Evolutionary conservation across 2,113 vertebrate genomes (phyloP).

Genomic region (Ictalurus furcatus): DNA sequence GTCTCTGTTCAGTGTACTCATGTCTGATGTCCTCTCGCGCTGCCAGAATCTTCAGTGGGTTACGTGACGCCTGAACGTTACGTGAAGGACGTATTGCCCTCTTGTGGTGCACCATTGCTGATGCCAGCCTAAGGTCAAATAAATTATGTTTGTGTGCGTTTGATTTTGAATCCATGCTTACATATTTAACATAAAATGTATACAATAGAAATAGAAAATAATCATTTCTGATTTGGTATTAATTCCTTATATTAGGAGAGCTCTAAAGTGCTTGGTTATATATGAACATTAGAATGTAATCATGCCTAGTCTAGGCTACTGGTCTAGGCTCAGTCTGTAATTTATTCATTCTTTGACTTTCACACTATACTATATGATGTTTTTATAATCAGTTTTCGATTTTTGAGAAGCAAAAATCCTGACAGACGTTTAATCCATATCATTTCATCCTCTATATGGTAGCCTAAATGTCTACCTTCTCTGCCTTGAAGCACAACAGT

Average conservation of each 20-base stretch:
- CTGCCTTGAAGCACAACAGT: not conserved
- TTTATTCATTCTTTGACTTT: not conserved
- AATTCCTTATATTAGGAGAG: not conserved
- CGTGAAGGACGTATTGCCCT: conserved; percentile 86
- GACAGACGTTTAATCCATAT: not conserved
- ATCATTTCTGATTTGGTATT: not conserved
- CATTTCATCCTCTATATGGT: not conserved
- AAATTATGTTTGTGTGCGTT: not conserved
- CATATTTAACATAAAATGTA: not conserved
- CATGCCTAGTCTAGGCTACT: not conserved
- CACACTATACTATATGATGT: not conserved
- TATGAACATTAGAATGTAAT: not conserved
- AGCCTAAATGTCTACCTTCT: not conserved
- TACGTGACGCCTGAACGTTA: conserved; percentile 88
- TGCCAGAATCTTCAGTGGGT: conserved; percentile 91
- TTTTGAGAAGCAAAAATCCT: not conserved
- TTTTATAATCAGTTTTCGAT: not conserved
- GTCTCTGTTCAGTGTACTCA: conserved; percentile 90
- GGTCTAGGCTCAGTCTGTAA: not conserved
- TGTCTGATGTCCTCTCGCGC: conserved; percentile 92
- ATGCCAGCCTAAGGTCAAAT: conserved; percentile 75
- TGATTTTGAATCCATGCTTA: not conserved
- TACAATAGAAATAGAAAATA: not conserved
- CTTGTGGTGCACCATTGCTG: conserved; percentile 90
- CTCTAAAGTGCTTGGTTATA: not conserved